Percentiles rank a stretch among this genome's conserved stretches.
Evolutionary conservation across 2,113 vertebrate species (phyloP).

Genomic region (Actinemys pallida): DNA sequence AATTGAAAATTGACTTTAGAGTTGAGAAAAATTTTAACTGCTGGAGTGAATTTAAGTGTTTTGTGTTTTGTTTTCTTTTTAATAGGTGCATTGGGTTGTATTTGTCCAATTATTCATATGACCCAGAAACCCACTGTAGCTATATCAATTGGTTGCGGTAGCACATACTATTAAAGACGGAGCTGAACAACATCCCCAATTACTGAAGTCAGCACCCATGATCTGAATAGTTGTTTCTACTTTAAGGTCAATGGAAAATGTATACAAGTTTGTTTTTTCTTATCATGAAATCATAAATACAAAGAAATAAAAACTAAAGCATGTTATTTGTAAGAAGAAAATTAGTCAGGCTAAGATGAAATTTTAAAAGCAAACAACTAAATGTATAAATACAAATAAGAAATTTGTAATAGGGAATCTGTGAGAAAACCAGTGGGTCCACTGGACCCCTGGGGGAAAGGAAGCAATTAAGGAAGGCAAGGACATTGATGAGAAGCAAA

Average conservation of each 20-base stretch:
- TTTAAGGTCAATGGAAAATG: not conserved
- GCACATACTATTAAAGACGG: not conserved
- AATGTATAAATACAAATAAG: not conserved
- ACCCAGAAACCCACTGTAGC: not conserved
- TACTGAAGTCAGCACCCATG: not conserved
- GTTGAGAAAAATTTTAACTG: not conserved
- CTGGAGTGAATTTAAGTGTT: not conserved
- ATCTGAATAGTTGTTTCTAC: not conserved
- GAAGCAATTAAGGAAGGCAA: not conserved
- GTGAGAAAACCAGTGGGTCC: fast-evolving
- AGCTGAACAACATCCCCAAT: not conserved
- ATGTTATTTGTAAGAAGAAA: not conserved
- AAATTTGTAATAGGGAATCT: not conserved
- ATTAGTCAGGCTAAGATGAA: not conserved
- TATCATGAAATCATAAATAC: not conserved
- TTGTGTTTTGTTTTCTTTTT: constrained; percentile 34
- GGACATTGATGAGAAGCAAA: not conserved
- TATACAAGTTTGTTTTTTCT: not conserved
- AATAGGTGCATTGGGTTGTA: not conserved
- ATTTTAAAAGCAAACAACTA: not conserved
- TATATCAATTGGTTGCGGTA: not conserved
- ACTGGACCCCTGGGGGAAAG: not conserved
- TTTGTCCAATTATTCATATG: not conserved
- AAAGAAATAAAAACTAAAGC: not conserved
- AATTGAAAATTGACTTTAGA: constrained; percentile 27